Base-by-base conservation (phyloP, 2,797 vertebrate species). In the Dallia pectoralis region DNA sequence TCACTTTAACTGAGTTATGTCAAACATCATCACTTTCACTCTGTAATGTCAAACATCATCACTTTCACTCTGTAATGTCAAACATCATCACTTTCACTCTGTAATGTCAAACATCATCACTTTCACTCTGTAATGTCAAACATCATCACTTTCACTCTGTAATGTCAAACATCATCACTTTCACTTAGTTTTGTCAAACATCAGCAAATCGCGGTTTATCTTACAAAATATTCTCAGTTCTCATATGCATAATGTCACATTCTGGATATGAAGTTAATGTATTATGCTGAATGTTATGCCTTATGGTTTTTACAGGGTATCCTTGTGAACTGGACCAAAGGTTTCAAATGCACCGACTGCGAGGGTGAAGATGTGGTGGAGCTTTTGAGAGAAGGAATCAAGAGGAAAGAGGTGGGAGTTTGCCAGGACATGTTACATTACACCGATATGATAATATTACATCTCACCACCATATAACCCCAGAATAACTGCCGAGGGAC, bases 311-410 rank as follows among this genome's bases (percentile, higher is more conserved):
- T 74, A n/a, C 87, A 99, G 98, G 98, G 98, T 19, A 96, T 95
- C 73, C 93, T 99, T 25, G 90, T 99, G 36, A 99, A 94, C 18
- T 99, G 98, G 98, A 99, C 98, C 71, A 99, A 99, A 90, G 98
- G 98, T 44, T 99, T 99, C 87, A 99, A 97, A 89, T 95, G 97
- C 69, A 97, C 96, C 2, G 97, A 99, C 89, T 99, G 98, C 0
- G 97, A 97, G 88, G 98, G 97, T 1, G 94, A 97, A 25, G 96
- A 99, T 8, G 96, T 99, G 33, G 97, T 95, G 22, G 93, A 93
- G 84, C 94, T 99, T 72, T 92, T 99, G 27, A 92, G 95, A 77
- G 97, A 99, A 5, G 97, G 96, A 0, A 94, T 99, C 83, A 98
- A 98, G 90, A 95, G 97, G 82, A 95, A 96, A 94, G 97, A 98